These are phyloP conservation scores for Myotis vivesi DNA, from an alignment of 2,797 vertebrate genomes.

Conservation along the genomic window DNA sequence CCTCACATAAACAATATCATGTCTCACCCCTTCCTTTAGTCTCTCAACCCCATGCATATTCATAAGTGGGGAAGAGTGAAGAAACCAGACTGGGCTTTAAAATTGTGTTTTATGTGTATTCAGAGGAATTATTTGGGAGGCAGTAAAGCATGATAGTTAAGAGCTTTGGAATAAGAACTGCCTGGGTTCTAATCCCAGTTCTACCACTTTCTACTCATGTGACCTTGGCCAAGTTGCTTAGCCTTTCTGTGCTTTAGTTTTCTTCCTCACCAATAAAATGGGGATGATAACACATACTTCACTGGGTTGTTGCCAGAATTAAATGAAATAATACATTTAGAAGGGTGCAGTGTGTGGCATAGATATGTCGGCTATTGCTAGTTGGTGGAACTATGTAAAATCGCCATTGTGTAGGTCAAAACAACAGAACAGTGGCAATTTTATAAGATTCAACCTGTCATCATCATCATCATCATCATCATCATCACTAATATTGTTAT, in stretches of 20 bases:
- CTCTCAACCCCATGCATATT: fast-evolving
- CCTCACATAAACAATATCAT: not conserved
- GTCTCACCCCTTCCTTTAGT: not conserved
- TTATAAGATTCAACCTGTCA: not conserved
- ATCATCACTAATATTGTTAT: not conserved
- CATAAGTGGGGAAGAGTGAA: not conserved
- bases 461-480: not conserved
- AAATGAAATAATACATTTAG: not conserved
- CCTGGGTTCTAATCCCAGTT: not conserved
- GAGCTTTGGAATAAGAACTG: not conserved
- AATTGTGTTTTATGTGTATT: not conserved
- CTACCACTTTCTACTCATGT: not conserved
- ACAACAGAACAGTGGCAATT: not conserved
- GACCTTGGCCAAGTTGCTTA: not conserved
- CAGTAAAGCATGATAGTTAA: not conserved
- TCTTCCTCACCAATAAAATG: conserved; percentile 10
- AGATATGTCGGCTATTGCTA: not conserved
- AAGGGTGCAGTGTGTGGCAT: not conserved
- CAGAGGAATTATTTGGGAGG: not conserved
- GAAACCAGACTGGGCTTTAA: not conserved
- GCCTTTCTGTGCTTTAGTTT: not conserved
- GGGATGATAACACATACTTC: not conserved
- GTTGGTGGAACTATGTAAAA: not conserved
- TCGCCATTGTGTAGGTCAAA: not conserved
- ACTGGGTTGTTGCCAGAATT: not conserved